Percentiles rank a stretch among this genome's conserved stretches.
phyloP scores from a whole-genome alignment of 2,113 vertebrate species.

The Leucopsar rothschildi region DNA sequence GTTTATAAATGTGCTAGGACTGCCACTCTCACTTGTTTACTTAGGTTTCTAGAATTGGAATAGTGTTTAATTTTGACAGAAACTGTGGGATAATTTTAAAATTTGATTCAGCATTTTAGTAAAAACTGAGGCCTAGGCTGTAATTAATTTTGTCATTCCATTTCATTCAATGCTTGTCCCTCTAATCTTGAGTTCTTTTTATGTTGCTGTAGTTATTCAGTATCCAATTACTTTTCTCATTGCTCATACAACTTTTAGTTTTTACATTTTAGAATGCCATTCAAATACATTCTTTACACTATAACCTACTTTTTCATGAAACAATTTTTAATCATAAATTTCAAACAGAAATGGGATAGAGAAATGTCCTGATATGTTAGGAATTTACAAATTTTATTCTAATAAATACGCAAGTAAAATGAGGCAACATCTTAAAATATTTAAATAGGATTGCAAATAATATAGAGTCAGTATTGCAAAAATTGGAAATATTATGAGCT shows the following conservation, averaged over 20 bases:
- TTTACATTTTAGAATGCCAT: not conserved
- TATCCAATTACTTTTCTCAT: not conserved
- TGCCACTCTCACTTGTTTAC: not conserved
- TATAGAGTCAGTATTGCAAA: not conserved
- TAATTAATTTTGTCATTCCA: not conserved
- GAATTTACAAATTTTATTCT: not conserved
- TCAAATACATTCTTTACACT: not conserved
- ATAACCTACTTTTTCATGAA: not conserved
- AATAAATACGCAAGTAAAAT: not conserved
- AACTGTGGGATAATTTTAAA: not conserved
- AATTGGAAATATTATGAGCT: not conserved
- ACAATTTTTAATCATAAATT: not conserved
- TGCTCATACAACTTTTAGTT: not conserved
- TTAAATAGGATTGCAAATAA: not conserved
- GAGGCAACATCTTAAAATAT: not conserved
- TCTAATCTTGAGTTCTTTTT: not conserved
- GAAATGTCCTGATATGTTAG: not conserved
- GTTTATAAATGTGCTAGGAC: not conserved
- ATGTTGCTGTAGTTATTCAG: not conserved
- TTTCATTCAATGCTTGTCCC: not conserved
- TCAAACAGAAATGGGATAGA: not conserved
- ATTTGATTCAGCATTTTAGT: not conserved
- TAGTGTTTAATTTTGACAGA: not conserved
- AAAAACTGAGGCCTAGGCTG: not conserved
- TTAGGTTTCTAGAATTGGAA: not conserved